phyloP scores from a whole-genome alignment of 2,797 vertebrate genomes.

The Thunnus albacares region DNA sequence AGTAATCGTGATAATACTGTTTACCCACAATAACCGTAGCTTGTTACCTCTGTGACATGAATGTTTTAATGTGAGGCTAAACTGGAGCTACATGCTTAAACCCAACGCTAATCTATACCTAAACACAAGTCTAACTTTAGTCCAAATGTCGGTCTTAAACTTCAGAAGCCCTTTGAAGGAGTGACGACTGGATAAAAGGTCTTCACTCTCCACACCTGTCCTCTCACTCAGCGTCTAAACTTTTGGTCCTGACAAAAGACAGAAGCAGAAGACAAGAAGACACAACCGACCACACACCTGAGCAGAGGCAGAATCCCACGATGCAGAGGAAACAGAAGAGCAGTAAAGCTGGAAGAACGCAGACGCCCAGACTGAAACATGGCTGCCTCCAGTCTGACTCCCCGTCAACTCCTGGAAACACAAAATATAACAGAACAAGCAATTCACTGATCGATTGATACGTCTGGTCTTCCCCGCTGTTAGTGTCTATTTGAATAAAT shows the following conservation, averaged over 20 bases:
- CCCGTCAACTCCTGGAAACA: conserved; percentile 18
- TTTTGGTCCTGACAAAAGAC: not conserved
- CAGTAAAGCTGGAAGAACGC: conserved; percentile 28
- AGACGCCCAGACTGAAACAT: conserved; percentile 57
- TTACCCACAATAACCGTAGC: too few relatives aligned
- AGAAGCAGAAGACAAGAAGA: not conserved
- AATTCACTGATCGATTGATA: not conserved
- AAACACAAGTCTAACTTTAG: too few relatives aligned
- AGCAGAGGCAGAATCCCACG: conserved; percentile 30
- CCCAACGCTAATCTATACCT: too few relatives aligned
- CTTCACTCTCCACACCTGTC: too few relatives aligned
- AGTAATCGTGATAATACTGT: too few relatives aligned
- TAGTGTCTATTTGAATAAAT: not conserved
- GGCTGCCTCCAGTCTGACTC: not conserved
- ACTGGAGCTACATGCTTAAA: too few relatives aligned
- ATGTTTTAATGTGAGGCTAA: too few relatives aligned
- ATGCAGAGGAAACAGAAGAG: conserved; percentile 1
- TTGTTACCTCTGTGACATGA: too few relatives aligned
- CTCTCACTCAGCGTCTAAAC: not conserved
- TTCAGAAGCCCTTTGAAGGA: too few relatives aligned
- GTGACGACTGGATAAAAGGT: too few relatives aligned
- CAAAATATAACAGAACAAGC: not conserved
- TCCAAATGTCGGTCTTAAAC: too few relatives aligned
- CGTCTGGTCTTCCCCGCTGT: not conserved
- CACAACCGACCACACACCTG: conserved; percentile 43